Evolutionary conservation across 2,113 vertebrate species (phyloP).

Genomic region (Thamnophis sirtalis): DNA sequence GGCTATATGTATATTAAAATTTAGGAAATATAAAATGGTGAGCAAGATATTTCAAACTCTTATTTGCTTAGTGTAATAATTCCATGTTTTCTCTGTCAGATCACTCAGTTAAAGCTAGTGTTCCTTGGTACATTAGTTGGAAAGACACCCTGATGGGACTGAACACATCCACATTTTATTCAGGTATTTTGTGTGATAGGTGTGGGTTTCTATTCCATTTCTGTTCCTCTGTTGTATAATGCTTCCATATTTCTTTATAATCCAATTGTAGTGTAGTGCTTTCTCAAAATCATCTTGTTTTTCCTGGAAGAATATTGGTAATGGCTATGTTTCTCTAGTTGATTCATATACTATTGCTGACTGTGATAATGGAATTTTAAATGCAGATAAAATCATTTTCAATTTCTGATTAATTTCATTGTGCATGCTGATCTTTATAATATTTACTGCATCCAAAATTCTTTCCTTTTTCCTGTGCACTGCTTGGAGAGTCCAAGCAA

Average conservation of each 20-base stretch:
- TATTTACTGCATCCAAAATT: not conserved
- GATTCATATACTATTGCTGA: slow-evolving; percentile 36
- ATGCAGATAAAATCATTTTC: slow-evolving; percentile 8
- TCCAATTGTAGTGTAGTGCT: slow-evolving; percentile 55
- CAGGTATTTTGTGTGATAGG: slow-evolving; percentile 79
- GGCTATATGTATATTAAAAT: not conserved
- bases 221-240: slow-evolving; percentile 51
- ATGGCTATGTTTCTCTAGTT: slow-evolving; percentile 37
- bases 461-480: not conserved
- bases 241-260: slow-evolving; percentile 53
- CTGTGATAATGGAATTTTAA: slow-evolving; percentile 1
- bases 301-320: slow-evolving; percentile 44
- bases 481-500: too few species aligned
- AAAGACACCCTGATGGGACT: slow-evolving; percentile 85
- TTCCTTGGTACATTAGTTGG: slow-evolving; percentile 90
- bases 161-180: slow-evolving; percentile 82
- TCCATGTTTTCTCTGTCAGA: slow-evolving; percentile 81
- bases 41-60: not conserved
- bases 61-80: slow-evolving; percentile 65
- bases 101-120: slow-evolving; percentile 88
- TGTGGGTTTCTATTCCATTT: slow-evolving; percentile 56
- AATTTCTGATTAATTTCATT: slow-evolving; percentile 3
- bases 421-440: not conserved
- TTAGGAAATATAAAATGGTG: not conserved
- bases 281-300: slow-evolving; percentile 44